A percentile compares a stretch with the other conserved stretches of the same genome.
phyloP scores from a whole-genome alignment of 37 sponge, comb jelly and placozoan species.

The Eunapius fragilis region DNA sequence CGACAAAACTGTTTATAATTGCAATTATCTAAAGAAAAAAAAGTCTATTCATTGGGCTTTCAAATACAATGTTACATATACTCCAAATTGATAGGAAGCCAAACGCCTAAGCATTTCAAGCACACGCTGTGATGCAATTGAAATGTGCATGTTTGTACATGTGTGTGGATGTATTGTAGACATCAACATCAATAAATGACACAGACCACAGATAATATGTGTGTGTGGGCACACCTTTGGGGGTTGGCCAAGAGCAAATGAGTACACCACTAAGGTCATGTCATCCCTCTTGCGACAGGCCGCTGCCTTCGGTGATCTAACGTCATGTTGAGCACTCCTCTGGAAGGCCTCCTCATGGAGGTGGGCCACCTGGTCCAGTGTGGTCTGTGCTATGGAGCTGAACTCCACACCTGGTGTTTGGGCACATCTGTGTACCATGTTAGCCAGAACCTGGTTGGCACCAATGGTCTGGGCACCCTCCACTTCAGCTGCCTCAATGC shows the following conservation, averaged over 20 bases:
- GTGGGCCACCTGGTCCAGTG: conserved; percentile 40
- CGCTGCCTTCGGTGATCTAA: conserved; percentile 31
- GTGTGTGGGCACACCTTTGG: too few species aligned
- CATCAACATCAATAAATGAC: too few species aligned
- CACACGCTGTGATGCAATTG: too few species aligned
- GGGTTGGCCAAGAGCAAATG: conserved; percentile 1
- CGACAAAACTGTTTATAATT: too few species aligned
- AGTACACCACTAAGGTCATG: conserved; percentile 74
- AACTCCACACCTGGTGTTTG: neutral
- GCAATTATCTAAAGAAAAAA: too few species aligned
- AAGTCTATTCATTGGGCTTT: too few species aligned
- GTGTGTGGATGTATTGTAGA: too few species aligned
- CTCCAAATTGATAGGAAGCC: too few species aligned
- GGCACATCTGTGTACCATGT: conserved; percentile 6
- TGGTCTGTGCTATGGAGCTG: conserved; percentile 19
- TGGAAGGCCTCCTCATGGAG: conserved; percentile 49
- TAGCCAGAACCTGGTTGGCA: conserved; percentile 36
- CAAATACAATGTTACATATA: too few species aligned
- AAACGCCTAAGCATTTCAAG: too few species aligned
- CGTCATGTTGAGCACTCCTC: conserved; percentile 21
- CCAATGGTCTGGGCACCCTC: conserved; percentile 10
- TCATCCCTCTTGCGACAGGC: conserved; percentile 82
- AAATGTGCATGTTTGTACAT: too few species aligned
- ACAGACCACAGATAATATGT: too few species aligned
- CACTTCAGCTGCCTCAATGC: conserved; percentile 56